phyloP scores from a whole-genome alignment of 2,113 vertebrate genomes.

The Daboia siamensis region DNA sequence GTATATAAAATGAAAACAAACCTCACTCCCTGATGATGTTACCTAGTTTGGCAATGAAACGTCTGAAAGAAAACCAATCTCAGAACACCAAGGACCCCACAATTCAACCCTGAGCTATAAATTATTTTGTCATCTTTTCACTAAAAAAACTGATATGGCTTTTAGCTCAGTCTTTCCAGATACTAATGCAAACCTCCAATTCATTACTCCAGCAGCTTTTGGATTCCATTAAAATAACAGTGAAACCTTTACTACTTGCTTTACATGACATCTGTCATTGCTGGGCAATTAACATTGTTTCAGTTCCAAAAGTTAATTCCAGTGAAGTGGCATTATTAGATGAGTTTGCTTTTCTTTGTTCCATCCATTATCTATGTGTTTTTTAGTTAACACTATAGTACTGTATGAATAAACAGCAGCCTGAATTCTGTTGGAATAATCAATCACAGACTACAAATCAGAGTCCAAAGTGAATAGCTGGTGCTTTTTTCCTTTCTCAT shows the following conservation, averaged over 20 bases:
- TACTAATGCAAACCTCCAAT: neutral
- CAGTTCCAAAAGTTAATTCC: neutral
- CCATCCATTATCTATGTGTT: neutral
- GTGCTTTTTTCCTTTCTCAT: neutral
- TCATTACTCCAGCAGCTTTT: neutral
- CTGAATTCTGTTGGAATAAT: neutral
- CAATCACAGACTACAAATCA: neutral
- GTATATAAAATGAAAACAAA: neutral
- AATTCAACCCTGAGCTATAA: neutral
- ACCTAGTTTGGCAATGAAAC: neutral
- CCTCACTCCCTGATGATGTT: neutral
- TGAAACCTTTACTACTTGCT: neutral
- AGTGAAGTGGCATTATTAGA: neutral
- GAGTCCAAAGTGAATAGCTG: neutral
- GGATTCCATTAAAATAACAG: neutral
- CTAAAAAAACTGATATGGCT: neutral
- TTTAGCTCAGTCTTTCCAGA: neutral
- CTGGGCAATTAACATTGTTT: neutral
- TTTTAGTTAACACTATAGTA: neutral
- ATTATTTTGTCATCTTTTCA: neutral
- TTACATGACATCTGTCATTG: neutral
- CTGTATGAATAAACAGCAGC: neutral
- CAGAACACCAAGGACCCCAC: neutral
- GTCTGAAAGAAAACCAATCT: neutral
- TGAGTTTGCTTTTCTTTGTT: neutral